Base-by-base conservation (phyloP, 2,113 vertebrate genomes). In the Oreotrochilus melanogaster region DNA sequence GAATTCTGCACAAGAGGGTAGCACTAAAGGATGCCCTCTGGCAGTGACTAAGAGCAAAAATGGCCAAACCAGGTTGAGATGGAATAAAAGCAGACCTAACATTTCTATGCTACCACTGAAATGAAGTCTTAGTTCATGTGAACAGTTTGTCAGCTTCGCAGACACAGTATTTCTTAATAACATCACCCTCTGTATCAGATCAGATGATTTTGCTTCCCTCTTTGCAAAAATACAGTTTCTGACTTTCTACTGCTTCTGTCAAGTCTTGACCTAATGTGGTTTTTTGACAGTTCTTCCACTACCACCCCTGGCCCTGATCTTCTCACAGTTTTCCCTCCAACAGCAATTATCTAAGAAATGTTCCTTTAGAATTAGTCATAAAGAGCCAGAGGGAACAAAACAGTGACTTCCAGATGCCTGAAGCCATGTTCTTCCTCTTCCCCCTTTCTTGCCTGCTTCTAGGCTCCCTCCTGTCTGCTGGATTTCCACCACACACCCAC, bases 21-120 rank as follows among this genome's bases (percentile, higher is more conserved):
- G 70, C 86, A 82, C 48, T 50, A 88, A 87, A 92, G 39, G 76
- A 69, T 80, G 85, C 27, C 43, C 43, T 69, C 50, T 1, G 4
- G 57, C 78, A 86, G 67, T 58, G 57, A 76, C 65, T 92, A 60
- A 60, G 66, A 95, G 92, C 39, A 76, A 93, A 96, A 95, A 89
- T 16, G 66, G 42, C 67, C 61, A 81, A 86, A 18, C 25, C 51
- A 70, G 33, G 23, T 4, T 74, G 84, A 82, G 64, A 24, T 6
- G 37, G 74, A 82, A 93, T 87, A 87, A 76, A 92, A 89, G 33
- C 61, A 91, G 74, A 78, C 17, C 78, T 51, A 35, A 60, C 56
- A 66, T 28, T 93, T 84, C 73, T 78, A 57, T 45, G 25, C 60
- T 88, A 19, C 19, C 48, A 54, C 35, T 73, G 43, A 80, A 91